phyloP scores from a whole-genome alignment of 2,888 invertebrate genomes.

The Laspeyria flexula region DNA sequence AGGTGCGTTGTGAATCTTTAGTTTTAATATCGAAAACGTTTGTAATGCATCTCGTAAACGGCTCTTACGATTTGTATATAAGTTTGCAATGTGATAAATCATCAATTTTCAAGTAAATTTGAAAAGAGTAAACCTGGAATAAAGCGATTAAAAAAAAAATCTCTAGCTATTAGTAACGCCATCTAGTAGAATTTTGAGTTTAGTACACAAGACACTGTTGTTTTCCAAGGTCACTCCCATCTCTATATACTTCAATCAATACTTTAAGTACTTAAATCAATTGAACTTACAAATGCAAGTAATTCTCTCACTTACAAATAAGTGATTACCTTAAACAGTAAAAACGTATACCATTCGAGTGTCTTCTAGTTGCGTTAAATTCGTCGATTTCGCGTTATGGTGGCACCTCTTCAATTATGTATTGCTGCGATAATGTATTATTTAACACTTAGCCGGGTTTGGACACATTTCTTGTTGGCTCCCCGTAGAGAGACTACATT shows the following conservation, averaged over 20 bases:
- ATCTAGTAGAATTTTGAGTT: no score
- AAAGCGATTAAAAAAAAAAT: no score
- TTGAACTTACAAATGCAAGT: neutral
- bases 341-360: slow-evolving; percentile 42
- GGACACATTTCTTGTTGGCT: slow-evolving; percentile 72
- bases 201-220: no score
- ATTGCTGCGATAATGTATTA: slow-evolving; percentile 79
- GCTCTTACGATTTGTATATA: no score
- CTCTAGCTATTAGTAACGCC: no score
- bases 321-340: slow-evolving; percentile 20
- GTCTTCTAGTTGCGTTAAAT: slow-evolving; percentile 38
- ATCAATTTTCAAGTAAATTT: no score
- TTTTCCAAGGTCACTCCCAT: no score
- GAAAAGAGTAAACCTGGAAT: no score
- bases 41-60: no score
- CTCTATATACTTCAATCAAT: no score
- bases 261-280: no score
- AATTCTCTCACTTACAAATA: slow-evolving; percentile 1
- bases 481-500: slow-evolving; percentile 65
- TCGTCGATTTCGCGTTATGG: slow-evolving; percentile 49
- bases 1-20: neutral
- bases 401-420: slow-evolving; percentile 73
- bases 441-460: slow-evolving; percentile 77
- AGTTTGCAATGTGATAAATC: no score
- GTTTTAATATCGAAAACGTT: neutral